Evolutionary conservation across 2,113 vertebrate genomes (phyloP), one percentile per base, ranked within the genome.

Genomic region (Phoxinus phoxinus): DNA sequence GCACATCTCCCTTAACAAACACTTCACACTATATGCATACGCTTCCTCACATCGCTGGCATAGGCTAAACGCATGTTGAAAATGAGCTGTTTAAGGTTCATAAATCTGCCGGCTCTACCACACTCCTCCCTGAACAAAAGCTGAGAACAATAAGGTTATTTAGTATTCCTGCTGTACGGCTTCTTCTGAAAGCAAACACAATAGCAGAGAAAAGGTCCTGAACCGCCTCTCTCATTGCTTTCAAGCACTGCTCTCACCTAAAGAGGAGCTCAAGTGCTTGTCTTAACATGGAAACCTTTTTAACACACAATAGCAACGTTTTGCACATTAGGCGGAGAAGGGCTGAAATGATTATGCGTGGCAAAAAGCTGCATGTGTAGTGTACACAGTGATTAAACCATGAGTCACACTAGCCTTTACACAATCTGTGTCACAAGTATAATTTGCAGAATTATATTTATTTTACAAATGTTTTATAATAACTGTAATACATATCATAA

Each of bases 201-300:
- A 79, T 86, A 85, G 87, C 78, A 15, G 65, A 53, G 41, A 84
- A 56, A 75, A 84, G 75, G 25, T 77, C 76, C 32, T 79, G 41
- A 72, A 65, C 80, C 59, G 17, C 79, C 86, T 83, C 69, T 87
- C 74, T 87, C 74, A 53, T 67, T 58, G 41, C 69, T n/a, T 75
- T 83, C 65, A 84, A 88, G 83, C 71, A 25, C 23, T 58, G 86
- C 85, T 56, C 75, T 87, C 82, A 88, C 88, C 83, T 90, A 86
- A 86, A 90, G 86, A 81, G 88, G 84, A 78, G 83, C 84, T 88
- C 58, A 83, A 90, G 88, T 89, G 89, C 85, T 86, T 63, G 79
- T 72, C 78, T 78, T 83, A 75, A 83, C 87, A 67, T 37, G 32
- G 73, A 85, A 74, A 48, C 67, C 83, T 77, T 75, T 86, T 83